A percentile compares a stretch with the other conserved stretches of the same genome.
Conservation (phyloP, 1,140 invertebrate species). For the Sitophilus oryzae region DNA sequence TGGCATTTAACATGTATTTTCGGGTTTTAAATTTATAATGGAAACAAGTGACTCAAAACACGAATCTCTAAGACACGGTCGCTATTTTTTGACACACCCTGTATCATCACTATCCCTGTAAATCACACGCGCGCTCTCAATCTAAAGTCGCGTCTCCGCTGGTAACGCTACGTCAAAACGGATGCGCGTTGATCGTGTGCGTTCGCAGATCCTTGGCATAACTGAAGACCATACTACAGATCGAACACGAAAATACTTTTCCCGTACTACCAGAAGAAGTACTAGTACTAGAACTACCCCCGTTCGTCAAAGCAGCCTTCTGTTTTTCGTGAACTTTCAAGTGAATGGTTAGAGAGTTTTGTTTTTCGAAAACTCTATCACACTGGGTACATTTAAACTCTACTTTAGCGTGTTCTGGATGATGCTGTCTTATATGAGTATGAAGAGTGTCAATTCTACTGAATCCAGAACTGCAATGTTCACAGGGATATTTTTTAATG, state of each 20-base stretch:
- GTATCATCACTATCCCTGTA: too few species aligned
- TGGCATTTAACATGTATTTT: too few species aligned
- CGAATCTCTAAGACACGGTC: too few species aligned
- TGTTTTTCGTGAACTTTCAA: conserved; percentile 39
- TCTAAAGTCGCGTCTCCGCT: too few species aligned
- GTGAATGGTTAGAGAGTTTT: conserved; percentile 37
- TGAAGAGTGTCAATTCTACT: conserved; percentile 32
- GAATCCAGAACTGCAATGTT: conserved; percentile 33
- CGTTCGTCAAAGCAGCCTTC: too few species aligned
- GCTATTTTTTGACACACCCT: too few species aligned
- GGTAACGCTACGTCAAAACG: conserved; percentile 30
- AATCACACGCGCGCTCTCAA: too few species aligned
- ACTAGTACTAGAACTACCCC: too few species aligned
- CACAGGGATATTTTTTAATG: conserved; percentile 27
- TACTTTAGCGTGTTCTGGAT: conserved; percentile 22
- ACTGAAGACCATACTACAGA: conserved; percentile 37
- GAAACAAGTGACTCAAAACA: too few species aligned
- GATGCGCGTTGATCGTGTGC: conserved; percentile 38
- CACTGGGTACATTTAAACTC: conserved; percentile 36
- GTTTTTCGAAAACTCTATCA: conserved; percentile 37
- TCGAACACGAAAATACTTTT: conserved; percentile 34
- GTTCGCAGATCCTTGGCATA: conserved; percentile 37
- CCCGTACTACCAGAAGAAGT: too few species aligned
- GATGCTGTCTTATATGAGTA: conserved; percentile 31
- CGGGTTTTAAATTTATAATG: too few species aligned